Evolutionary conservation across 1,140 invertebrate species (phyloP), one percentile per base, ranked within the genome.

Genomic region (Schlechtendalia chinensis): DNA sequence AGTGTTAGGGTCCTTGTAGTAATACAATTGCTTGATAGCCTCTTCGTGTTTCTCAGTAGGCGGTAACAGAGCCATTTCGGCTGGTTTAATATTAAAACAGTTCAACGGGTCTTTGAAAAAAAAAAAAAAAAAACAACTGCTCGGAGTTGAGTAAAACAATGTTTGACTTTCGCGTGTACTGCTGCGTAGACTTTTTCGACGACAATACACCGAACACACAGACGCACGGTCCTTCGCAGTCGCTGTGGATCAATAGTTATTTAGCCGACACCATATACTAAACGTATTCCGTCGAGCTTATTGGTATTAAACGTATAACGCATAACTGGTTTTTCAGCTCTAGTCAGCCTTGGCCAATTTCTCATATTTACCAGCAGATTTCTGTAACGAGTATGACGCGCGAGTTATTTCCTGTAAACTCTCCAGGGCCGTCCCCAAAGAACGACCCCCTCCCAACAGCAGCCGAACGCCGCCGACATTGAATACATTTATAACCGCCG

Each of bases 321-420:
- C 5, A 29, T 4, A 29, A 53, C 69, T 53, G 17, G 50, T 72
- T 72, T 32, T 0, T 72, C 56, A 32, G 8, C 29, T 32, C 32
- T 63, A 16, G 16, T 54, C 16, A 29, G 16, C 50, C 69, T 72
- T 53, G 47, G 50, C 0, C 0, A 53, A 53, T 71, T 53, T 50
- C 24, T 54, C 17, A 29, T 24, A 29, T 72, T 32, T 54, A 5
- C n/a, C 14, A 17, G 50, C 3, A 71, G 50, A 12, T 39, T 71
- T 22, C 19, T 12, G 17, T 72, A 72, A 72, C 50, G 50, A 54
- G 67, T 69, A 19, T 19, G 5, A n/a, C 32, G 19, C n/a, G 5
- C 10, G 4, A 22, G 14, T 67, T 50, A n/a, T 69, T 69, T 69
- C 67, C 45, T 69, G 45, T 50, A 69, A 69, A 50, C 45, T 27